Conservation (phyloP, 2,888 invertebrate species). For the Drosophila robusta region DNA sequence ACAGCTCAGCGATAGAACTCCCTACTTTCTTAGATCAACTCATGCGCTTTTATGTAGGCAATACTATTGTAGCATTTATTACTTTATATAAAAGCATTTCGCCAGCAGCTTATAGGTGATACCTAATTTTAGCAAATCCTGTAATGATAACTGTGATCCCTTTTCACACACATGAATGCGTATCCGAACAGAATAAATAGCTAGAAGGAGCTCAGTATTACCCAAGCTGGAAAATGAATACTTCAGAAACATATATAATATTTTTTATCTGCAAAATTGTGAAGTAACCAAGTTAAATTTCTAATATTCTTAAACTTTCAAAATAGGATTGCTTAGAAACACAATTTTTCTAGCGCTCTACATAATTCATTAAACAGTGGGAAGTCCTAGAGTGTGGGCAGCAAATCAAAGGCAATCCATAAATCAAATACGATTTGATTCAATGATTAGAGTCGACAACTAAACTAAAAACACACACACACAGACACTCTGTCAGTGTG, state of each 20-base stretch:
- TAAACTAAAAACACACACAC: constrained; percentile 20
- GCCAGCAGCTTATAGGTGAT: constrained; percentile 30
- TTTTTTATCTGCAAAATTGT: too few relatives aligned
- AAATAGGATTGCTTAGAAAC: background rate
- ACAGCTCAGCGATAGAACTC: constrained; percentile 19
- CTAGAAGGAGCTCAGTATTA: background rate
- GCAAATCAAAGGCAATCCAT: constrained; percentile 67
- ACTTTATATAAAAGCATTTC: constrained; percentile 34
- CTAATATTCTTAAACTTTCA: too few relatives aligned
- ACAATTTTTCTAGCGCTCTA: constrained; percentile 38
- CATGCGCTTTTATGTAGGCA: constrained; percentile 12
- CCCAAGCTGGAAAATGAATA: constrained; percentile 1
- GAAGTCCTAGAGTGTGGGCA: constrained; percentile 28
- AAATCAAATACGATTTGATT: constrained; percentile 72
- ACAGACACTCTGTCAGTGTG: background rate
- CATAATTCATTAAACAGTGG: constrained; percentile 65
- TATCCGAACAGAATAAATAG: constrained; percentile 1
- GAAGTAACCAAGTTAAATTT: too few relatives aligned
- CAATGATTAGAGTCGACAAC: constrained; percentile 62
- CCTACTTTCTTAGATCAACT: constrained; percentile 5
- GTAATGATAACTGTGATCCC: constrained; percentile 18
- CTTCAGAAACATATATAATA: constrained; percentile 8
- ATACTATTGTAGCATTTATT: constrained; percentile 40
- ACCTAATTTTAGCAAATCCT: constrained; percentile 16
- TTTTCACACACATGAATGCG: constrained; percentile 5